These are phyloP conservation scores for Spheniscus mendiculus DNA, from an alignment of 2,113 vertebrate genomes.

Conservation along the genomic window DNA sequence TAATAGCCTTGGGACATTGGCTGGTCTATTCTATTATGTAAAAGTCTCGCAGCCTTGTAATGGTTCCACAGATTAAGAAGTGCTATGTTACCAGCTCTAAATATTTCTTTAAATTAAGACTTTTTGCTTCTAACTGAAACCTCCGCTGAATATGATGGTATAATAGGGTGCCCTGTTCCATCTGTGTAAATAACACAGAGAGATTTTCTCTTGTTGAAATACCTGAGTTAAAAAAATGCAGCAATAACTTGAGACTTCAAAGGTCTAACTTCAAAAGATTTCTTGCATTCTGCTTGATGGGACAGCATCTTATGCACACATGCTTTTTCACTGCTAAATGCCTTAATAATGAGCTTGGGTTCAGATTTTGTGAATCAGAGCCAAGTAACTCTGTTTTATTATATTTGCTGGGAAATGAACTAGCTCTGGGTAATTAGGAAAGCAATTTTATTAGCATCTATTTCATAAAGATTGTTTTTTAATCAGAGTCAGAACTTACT, in stretches of 20 bases:
- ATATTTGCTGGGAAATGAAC: constrained; percentile 87
- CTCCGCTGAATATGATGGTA: constrained; percentile 49
- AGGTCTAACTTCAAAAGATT: constrained; percentile 84
- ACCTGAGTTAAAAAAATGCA: constrained; percentile 68
- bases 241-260: constrained; percentile 84
- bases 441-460: constrained; percentile 87
- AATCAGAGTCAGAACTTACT: constrained; percentile 87
- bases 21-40: constrained; percentile 68
- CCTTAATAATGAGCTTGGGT: constrained; percentile 85
- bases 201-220: constrained; percentile 73
- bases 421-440: constrained; percentile 86
- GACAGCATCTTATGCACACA: constrained; percentile 81
- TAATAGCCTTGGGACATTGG: constrained; percentile 73
- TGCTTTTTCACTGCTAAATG: constrained; percentile 81
- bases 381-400: constrained; percentile 86
- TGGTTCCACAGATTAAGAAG: constrained; percentile 71
- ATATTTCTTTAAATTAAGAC: constrained; percentile 78
- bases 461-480: constrained; percentile 87
- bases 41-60: constrained; percentile 68
- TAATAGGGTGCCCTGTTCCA: constrained; percentile 65
- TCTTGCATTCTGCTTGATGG: constrained; percentile 81
- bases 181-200: constrained; percentile 72
- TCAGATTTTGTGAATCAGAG: constrained; percentile 84
- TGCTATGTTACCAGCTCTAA: constrained; percentile 58
- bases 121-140: constrained; percentile 69